Evolutionary conservation across 2,797 vertebrate species (phyloP).

Genomic region (Trematomus bernacchii): DNA sequence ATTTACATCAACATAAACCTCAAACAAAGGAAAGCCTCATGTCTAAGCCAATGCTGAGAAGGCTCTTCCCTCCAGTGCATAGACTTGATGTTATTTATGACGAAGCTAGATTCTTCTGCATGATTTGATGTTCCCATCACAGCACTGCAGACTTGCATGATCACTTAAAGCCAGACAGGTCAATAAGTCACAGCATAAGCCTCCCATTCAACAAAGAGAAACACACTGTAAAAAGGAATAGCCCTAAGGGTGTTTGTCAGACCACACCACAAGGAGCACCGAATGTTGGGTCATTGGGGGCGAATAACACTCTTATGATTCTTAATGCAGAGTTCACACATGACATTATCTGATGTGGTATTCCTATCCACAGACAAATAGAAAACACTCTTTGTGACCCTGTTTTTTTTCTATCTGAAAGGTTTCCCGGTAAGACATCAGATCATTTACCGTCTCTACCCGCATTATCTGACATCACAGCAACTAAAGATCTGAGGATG

Average conservation of each 20-base stretch:
- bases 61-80: constrained; percentile 9
- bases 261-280: constrained; percentile 42
- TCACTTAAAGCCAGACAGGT: constrained; percentile 46
- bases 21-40: constrained; percentile 15
- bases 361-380: constrained; percentile 1
- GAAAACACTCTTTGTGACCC: constrained; percentile 13
- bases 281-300: constrained; percentile 38
- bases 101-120: constrained; percentile 24
- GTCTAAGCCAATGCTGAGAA: constrained; percentile 1
- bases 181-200: constrained; percentile 43
- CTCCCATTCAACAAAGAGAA: constrained; percentile 32
- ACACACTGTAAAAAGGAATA: constrained; percentile 30
- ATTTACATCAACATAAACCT: constrained; percentile 16
- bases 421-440: constrained; percentile 7
- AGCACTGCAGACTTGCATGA: constrained; percentile 25
- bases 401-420: background rate
- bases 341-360: constrained; percentile 29
- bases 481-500: constrained; percentile 60
- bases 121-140: constrained; percentile 35
- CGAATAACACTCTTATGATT: constrained; percentile 40
- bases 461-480: constrained; percentile 64
- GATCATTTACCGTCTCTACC: constrained; percentile 11
- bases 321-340: constrained; percentile 24
- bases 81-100: constrained; percentile 18
- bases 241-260: constrained; percentile 51